Evolutionary conservation across 2,888 invertebrate genomes (phyloP), one percentile per base, ranked within the genome.

Genomic region (Biston stratarius): DNA sequence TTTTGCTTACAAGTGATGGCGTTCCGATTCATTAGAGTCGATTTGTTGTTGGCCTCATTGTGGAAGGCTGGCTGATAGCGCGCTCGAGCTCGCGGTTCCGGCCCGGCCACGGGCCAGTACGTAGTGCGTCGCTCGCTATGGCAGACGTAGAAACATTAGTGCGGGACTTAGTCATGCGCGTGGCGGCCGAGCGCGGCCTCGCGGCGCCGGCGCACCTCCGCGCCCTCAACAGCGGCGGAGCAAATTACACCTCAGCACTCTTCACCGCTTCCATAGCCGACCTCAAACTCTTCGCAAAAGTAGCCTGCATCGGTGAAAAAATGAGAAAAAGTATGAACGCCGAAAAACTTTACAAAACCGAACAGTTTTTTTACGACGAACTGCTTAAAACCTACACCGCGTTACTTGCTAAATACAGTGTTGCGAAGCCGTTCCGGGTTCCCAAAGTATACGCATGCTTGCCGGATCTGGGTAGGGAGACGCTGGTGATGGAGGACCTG

Each of bases 401-500:
- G 2, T 61, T 83, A 36, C 73, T 85, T 38, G 79, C 80, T 3
- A 80, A 82, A 56, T 51, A 66, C 11, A 66, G 79, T 36, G 56
- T 73, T 0, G 74, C 82, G 5, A 74, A 79, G 0, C 74, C 80
- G 48, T 80, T 83, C 24, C 61, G 64, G 0, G 82, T 83, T 47
- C 83, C 84, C 0, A 82, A 83, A 62, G 82, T 77, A 57, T 88
- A 77, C 53, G 85, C 81, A 0, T 78, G 78, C 6, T 40, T 67
- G 40, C 44, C 49, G 11, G 63, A 67, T 5, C 33, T 60, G 0
- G 77, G 75, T 0, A 76, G 79, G 11, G 89, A 89, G 66, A 81
- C 83, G 0, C 60, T 91, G 0, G 77, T 90, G 0, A 64, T 91
- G 53, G 87, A 89, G 68, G 79, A 90, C 72, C 64, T 90, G 42